A percentile compares a stretch with the other conserved stretches of the same genome.
Evolutionary conservation across 1,140 invertebrate genomes (phyloP).

Genomic region (Cepaea nemoralis): DNA sequence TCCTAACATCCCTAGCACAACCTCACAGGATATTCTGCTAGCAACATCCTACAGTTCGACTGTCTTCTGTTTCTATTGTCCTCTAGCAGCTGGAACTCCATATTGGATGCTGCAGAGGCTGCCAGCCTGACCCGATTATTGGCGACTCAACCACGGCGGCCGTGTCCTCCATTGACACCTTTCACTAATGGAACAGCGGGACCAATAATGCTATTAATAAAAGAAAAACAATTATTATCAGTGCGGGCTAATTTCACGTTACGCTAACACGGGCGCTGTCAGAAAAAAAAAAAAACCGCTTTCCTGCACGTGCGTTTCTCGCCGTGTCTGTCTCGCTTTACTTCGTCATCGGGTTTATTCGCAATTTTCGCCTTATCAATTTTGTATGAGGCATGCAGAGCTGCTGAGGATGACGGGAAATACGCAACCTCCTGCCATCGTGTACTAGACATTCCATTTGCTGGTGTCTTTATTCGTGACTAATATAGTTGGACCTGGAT

Average conservation of each 20-base stretch:
- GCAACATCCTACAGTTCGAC: too few relatives aligned
- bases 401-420: neutral
- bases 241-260: slow-evolving; percentile 10
- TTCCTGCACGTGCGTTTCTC: slow-evolving; percentile 14
- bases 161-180: slow-evolving; percentile 15
- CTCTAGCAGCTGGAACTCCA: too few relatives aligned
- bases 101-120: too few relatives aligned
- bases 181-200: neutral
- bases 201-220: neutral
- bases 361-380: slow-evolving; percentile 44
- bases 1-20: too few relatives aligned
- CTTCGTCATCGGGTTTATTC: neutral
- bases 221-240: slow-evolving; percentile 19
- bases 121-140: neutral
- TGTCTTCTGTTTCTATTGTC: too few relatives aligned
- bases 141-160: neutral
- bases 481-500: too few relatives aligned
- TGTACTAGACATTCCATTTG: neutral
- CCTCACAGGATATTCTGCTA: too few relatives aligned
- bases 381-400: slow-evolving; percentile 39
- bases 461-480: too few relatives aligned
- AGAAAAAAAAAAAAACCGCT: neutral
- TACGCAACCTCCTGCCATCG: neutral
- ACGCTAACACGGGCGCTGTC: neutral
- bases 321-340: neutral